Evolutionary conservation across 1,140 invertebrate genomes (phyloP), one percentile per base, ranked within the genome.

Genomic region (Helicoverpa armigera): DNA sequence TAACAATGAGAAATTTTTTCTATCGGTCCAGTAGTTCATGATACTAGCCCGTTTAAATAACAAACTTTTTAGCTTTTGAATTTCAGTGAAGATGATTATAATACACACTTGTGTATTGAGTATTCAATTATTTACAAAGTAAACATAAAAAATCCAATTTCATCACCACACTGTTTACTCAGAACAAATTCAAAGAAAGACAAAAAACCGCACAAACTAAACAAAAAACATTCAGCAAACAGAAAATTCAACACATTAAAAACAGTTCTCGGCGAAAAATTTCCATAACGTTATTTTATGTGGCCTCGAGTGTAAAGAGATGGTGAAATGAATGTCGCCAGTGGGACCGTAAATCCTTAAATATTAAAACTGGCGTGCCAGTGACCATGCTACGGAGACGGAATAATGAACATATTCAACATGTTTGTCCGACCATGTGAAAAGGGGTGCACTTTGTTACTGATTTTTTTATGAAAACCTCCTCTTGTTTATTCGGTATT

Each of bases 311-410:
- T 82, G 80, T 82, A 87, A 54, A 65, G 75, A 78, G 77, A 67
- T 74, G 79, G 67, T 81, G 74, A 87, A 87, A 88, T 85, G 86
- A 88, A 88, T 88, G 84, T 87, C 83, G 72, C 87, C 86, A 79
- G 9, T 78, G 86, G 86, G 87, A 82, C 83, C 72, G 87, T 88
- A 87, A 86, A 87, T 87, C 87, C 79, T 87, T 85, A 88, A 87
- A 88, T 88, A 88, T 88, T 88, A 88, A 88, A 88, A 86, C 83
- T 87, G 86, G 81, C 80, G 69, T 73, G 80, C 61, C 80, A 83
- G 80, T 87, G 87, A 86, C 86, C 86, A 80, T 81, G 82, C 31
- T 60, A 54, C 65, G 65, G 65, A 67, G n/a, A 23, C 58, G 56
- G 72, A 85, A 83, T 86, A 88, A 85, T 86, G 81, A 81, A 85